Conservation (phyloP, 2,888 invertebrate species). For the Cantharis flavilabris region DNA sequence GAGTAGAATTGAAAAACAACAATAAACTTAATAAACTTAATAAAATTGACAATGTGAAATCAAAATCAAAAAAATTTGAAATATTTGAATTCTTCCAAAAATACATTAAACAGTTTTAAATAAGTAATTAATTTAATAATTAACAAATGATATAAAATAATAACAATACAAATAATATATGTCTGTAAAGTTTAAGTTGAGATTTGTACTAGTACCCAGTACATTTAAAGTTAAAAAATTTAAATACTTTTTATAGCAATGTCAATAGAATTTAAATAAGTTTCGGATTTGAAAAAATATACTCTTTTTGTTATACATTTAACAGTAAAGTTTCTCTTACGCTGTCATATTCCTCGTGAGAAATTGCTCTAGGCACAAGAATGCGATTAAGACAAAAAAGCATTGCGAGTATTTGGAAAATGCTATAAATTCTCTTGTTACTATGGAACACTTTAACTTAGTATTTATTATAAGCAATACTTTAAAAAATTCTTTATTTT, state of each 20-base stretch:
- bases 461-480: neutral
- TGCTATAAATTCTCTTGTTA: constrained; percentile 4
- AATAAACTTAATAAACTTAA: too few species aligned
- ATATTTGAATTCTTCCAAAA: too few species aligned
- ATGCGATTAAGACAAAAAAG: constrained; percentile 4
- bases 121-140: too few species aligned
- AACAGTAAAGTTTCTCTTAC: neutral
- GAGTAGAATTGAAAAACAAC: too few species aligned
- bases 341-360: neutral
- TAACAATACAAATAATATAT: too few species aligned
- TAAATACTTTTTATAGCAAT: neutral
- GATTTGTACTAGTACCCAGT: neutral
- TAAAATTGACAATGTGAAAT: too few species aligned
- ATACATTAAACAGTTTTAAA: too few species aligned
- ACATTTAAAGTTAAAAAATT: neutral
- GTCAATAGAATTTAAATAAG: neutral
- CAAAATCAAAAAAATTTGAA: too few species aligned
- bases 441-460: constrained; percentile 1
- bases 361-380: constrained; percentile 1
- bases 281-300: neutral
- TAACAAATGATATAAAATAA: too few species aligned
- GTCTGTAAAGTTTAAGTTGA: too few species aligned
- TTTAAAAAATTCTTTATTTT: neutral
- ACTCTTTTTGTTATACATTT: neutral
- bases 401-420: constrained; percentile 2